These are phyloP conservation scores for Tanaodytes sp. DNA, from an alignment of 2,888 invertebrate species.

Conservation along the genomic window DNA sequence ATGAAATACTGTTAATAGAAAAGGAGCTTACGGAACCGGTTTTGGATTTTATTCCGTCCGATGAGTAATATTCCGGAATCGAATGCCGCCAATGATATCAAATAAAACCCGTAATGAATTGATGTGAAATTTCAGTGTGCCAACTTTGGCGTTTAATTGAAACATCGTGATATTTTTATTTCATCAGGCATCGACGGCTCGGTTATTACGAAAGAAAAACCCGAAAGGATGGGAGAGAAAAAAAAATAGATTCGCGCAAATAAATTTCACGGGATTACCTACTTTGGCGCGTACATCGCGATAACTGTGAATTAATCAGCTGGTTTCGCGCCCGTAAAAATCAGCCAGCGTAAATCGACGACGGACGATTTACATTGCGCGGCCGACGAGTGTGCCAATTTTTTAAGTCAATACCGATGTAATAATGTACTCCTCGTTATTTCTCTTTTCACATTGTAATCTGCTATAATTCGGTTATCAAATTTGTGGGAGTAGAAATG, in stretches of 20 bases:
- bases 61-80: no score
- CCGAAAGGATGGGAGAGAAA: neutral
- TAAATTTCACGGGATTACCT: conserved; percentile 48
- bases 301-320: conserved; percentile 46
- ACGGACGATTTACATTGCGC: conserved; percentile 51
- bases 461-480: no score
- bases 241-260: conserved; percentile 25
- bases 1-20: no score
- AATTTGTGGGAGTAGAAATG: neutral
- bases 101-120: conserved; percentile 48
- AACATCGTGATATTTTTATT: conserved; percentile 42
- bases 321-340: conserved; percentile 47
- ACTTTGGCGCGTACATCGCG: conserved; percentile 43
- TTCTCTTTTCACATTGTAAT: conserved; percentile 15
- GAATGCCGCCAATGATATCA: no score
- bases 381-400: conserved; percentile 56
- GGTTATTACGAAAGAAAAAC: conserved; percentile 15
- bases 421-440: conserved; percentile 22
- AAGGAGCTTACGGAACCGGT: no score
- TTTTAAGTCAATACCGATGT: conserved; percentile 45
- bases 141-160: conserved; percentile 42
- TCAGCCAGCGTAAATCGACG: conserved; percentile 46
- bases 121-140: conserved; percentile 11
- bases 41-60: no score
- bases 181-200: conserved; percentile 22